Evolutionary conservation across 2,888 invertebrate species (phyloP).

Genomic region (Drosophila quinaria): DNA sequence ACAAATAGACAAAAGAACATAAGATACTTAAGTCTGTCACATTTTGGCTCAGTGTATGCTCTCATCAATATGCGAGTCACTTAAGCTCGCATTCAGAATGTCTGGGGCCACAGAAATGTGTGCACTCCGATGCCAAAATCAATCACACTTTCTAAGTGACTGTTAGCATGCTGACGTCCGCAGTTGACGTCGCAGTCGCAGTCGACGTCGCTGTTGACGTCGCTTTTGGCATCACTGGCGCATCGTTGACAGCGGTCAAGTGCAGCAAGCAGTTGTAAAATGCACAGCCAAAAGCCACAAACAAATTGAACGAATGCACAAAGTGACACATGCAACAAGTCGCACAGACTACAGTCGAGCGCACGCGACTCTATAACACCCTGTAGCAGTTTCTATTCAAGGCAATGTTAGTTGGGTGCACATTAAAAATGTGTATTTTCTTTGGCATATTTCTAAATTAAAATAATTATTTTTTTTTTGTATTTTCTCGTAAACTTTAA

Average conservation of each 20-base stretch:
- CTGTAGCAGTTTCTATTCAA: neutral
- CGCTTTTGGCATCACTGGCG: conserved; percentile 33
- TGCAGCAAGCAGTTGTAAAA: conserved; percentile 36
- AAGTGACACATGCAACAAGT: conserved; percentile 49
- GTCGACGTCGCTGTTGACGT: conserved; percentile 7
- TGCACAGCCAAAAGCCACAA: conserved; percentile 39
- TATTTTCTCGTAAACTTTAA: no score
- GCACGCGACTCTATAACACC: neutral
- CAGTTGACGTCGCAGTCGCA: neutral
- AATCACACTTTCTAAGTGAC: conserved; percentile 83
- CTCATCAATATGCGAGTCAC: conserved; percentile 68
- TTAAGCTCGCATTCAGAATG: conserved; percentile 70
- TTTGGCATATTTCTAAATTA: no score
- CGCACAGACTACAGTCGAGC: neutral
- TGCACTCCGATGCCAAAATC: conserved; percentile 80
- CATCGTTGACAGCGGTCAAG: conserved; percentile 50
- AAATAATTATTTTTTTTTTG: no score
- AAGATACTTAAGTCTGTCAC: neutral
- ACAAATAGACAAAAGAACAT: neutral
- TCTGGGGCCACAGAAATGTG: conserved; percentile 72
- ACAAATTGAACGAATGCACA: conserved; percentile 54
- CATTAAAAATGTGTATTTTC: no score
- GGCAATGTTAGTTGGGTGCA: no score
- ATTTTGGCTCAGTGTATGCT: conserved; percentile 10
- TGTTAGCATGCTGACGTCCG: conserved; percentile 25